A percentile compares a stretch with the other conserved stretches of the same genome.
These are phyloP conservation scores for Ceratosolen fusciceps DNA, from an alignment of 1,140 invertebrate genomes.

Conservation along the genomic window DNA sequence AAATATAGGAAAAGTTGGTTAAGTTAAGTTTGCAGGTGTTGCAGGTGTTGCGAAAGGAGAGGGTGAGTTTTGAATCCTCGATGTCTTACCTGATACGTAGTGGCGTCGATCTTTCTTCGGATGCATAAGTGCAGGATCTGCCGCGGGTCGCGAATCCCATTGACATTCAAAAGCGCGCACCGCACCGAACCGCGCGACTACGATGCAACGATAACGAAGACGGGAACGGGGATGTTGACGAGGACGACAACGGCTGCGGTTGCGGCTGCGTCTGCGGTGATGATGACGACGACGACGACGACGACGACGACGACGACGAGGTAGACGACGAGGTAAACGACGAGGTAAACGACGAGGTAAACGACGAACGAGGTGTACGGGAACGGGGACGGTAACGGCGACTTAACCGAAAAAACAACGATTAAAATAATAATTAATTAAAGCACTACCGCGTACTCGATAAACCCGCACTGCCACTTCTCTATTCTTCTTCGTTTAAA, in stretches of 20 bases:
- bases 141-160: conserved; percentile 50
- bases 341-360: no score
- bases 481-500: conserved; percentile 12
- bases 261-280: no score
- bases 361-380: no score
- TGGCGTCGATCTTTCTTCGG: conserved; percentile 41
- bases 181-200: conserved; percentile 46
- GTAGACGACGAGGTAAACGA: no score
- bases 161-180: conserved; percentile 49
- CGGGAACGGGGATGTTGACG: no score
- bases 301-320: no score
- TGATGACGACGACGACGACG: no score
- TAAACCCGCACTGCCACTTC: conserved; percentile 42
- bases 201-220: conserved; percentile 28
- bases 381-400: neutral
- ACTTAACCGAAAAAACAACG: conserved; percentile 6
- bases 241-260: no score
- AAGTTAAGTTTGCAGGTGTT: neutral
- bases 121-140: conserved; percentile 51
- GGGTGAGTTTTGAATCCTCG: neutral
- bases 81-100: conserved; percentile 45
- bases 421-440: conserved; percentile 1
- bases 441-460: conserved; percentile 12
- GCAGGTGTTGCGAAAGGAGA: neutral
- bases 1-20: neutral